Evolutionary conservation across 2,888 invertebrate genomes (phyloP).

Genomic region (Erannis defoliaria): DNA sequence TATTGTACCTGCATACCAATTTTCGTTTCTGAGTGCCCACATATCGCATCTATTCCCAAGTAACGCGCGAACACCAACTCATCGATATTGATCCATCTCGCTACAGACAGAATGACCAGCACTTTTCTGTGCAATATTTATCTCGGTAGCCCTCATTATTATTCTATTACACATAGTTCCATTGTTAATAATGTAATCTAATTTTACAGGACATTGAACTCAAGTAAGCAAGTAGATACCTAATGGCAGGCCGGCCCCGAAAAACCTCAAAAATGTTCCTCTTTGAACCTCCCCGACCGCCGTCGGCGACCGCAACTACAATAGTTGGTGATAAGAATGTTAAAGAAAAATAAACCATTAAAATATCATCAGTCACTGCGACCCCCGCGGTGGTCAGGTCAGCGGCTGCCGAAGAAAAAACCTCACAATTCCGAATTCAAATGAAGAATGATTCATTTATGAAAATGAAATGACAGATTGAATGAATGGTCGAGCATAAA

Average conservation of each 20-base stretch:
- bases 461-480: conserved; percentile 86
- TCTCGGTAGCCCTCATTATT: conserved; percentile 1
- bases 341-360: conserved; percentile 86
- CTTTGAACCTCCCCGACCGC: conserved; percentile 40
- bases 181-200: conserved; percentile 7
- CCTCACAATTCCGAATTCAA: conserved; percentile 79
- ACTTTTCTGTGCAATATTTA: conserved; percentile 2
- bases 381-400: conserved; percentile 84
- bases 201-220: conserved; percentile 27
- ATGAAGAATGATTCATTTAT: conserved; percentile 86
- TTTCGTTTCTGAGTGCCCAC: neutral
- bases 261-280: conserved; percentile 28
- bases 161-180: neutral
- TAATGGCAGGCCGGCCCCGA: conserved; percentile 21
- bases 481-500: conserved; percentile 77
- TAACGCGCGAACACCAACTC: conserved; percentile 3
- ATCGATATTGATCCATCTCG: conserved; percentile 12
- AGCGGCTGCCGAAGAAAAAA: conserved; percentile 76
- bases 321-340: conserved; percentile 82
- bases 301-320: conserved; percentile 61
- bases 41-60: neutral
- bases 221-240: conserved; percentile 5
- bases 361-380: conserved; percentile 83
- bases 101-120: conserved; percentile 14
- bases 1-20: neutral